A percentile compares a stretch with the other conserved stretches of the same genome.
phyloP scores from a whole-genome alignment of 1,140 invertebrate species.

The Euura lappo region DNA sequence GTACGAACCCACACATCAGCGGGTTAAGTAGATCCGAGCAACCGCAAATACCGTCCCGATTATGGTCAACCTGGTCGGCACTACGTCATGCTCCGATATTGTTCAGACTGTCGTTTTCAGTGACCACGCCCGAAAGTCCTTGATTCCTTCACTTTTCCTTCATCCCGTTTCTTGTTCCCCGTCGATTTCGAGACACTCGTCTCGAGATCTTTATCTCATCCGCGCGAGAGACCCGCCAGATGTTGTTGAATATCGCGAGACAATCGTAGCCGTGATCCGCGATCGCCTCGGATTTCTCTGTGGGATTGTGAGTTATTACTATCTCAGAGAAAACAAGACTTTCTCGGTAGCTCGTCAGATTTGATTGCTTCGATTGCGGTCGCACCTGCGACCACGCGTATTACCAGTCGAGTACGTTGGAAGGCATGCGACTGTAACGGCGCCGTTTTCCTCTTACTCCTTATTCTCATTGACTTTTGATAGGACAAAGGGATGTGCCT shows the following conservation, averaged over 20 bases:
- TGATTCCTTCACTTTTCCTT: not conserved
- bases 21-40: slow-evolving; percentile 6
- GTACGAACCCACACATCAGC: not conserved
- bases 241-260: slow-evolving; percentile 27
- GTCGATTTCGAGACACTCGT: no score
- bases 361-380: slow-evolving; percentile 6
- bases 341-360: not conserved
- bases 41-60: slow-evolving; percentile 5
- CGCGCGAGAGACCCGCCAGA: slow-evolving; percentile 30
- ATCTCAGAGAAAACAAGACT: slow-evolving; percentile 3
- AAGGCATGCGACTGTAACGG: not conserved
- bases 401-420: not conserved
- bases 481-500: not conserved
- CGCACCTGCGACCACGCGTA: not conserved
- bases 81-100: slow-evolving; percentile 1
- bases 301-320: not conserved
- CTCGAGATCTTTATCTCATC: not conserved
- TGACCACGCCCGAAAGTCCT: not conserved
- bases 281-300: not conserved
- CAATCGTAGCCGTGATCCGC: not conserved
- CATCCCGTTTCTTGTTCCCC: no score
- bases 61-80: slow-evolving; percentile 1
- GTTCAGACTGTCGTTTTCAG: not conserved
- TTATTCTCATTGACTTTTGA: not conserved
- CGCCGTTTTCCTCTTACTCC: not conserved